Base-by-base conservation (phyloP, 2,888 invertebrate species). In the Charanyca ferruginea region DNA sequence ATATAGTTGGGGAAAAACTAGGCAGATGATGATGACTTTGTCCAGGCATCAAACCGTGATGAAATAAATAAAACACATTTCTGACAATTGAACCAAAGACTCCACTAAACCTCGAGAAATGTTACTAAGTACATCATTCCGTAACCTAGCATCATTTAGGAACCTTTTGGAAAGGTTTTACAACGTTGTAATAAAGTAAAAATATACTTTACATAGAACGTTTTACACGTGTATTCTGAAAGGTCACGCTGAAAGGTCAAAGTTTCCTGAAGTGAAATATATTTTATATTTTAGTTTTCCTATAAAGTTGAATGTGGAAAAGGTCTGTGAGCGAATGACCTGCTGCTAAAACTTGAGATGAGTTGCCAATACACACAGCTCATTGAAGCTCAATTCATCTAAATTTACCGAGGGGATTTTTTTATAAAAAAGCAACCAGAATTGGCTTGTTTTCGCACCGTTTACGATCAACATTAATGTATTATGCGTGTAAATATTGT, bases 181-280 rank as follows among this genome's bases (percentile, higher is more conserved):
- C 9, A 20, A 35, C 7, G 25, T 55, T 47, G 32, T 51, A 51
- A 2, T 32, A 54, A 18, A n/a, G 25, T 42, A 38, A 41, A 25
- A 49, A 47, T 7, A 32, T 8, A 18, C 7, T 25, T 44, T n/a
- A 32, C 20, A n/a, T 20, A n/a, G 49, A 42, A 25, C 18, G 3
- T 20, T 32, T 48, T 11, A 59, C 48, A 42, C 42, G 42, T 35
- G 67, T 13, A 35, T 16, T 2, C 20, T 25, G 11, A 44, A 66
- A 72, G 67, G 68, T 67, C 74, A 8, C 23, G 18, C 25, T 22
- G n/a, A 67, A 66, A 67, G 68, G 68, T 59, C 75, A 52, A 1
- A 44, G 49, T 6, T 23, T 42, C 1, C 20, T 16, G 35, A 49
- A 66, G 20, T 25, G 20, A 41, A 45, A 58, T 66, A 5, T 45